Evolutionary conservation across 1,140 invertebrate genomes (phyloP).

Genomic region (Drosophila parabipectinata): DNA sequence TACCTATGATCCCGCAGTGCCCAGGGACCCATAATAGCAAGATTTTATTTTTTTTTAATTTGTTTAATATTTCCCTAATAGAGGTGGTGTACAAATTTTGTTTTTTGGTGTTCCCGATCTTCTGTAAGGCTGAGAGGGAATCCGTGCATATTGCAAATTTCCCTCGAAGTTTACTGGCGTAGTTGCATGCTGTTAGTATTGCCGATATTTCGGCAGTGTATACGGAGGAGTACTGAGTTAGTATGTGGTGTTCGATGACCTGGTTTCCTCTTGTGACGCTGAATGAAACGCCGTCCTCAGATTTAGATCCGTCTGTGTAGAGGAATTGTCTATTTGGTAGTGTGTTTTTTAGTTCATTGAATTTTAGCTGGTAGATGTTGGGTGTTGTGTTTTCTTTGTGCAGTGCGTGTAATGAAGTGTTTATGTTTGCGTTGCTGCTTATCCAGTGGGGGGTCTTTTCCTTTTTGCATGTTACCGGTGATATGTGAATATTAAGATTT

Average conservation of each 20-base stretch:
- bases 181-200: background rate
- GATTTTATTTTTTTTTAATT: constrained; percentile 15
- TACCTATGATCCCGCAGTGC: constrained; percentile 15
- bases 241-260: background rate
- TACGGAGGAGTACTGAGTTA: background rate
- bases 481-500: no score
- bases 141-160: background rate
- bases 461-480: no score
- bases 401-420: no score
- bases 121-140: background rate
- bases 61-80: constrained; percentile 4
- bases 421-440: no score
- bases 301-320: background rate
- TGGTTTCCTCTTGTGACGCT: background rate
- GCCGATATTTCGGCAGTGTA: background rate
- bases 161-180: background rate
- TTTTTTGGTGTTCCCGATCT: background rate
- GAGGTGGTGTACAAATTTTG: constrained; percentile 6
- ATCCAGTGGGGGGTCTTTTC: no score
- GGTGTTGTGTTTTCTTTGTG: no score
- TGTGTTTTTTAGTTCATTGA: background rate
- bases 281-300: background rate
- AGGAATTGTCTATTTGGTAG: background rate
- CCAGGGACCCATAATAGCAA: constrained; percentile 4
- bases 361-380: no score